phyloP scores from a whole-genome alignment of 92 coral and sea anemone species.

The Metridium senile region DNA sequence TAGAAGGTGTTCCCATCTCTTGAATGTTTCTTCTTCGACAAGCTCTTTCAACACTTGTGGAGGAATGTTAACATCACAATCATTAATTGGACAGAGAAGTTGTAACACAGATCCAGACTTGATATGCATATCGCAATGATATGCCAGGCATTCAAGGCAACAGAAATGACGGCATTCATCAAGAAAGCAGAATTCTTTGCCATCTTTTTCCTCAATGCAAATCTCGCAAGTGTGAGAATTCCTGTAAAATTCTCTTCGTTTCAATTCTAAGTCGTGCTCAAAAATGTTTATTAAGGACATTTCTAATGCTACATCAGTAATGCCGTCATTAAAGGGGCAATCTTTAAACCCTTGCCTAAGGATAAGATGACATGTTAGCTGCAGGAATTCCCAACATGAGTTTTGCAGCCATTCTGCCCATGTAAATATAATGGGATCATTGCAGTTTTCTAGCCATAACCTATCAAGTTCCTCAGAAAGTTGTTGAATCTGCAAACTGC shows the following conservation, averaged over 20 bases:
- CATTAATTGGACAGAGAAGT: conserved; percentile 74
- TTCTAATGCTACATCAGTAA: conserved; percentile 35
- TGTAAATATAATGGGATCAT: conserved; percentile 68
- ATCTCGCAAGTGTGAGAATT: conserved; percentile 76
- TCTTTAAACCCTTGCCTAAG: conserved; percentile 52
- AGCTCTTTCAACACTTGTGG: conserved; percentile 73
- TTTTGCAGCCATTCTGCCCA: conserved; percentile 96
- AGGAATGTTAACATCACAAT: conserved; percentile 69
- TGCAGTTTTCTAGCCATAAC: conserved; percentile 65
- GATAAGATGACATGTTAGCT: conserved; percentile 47
- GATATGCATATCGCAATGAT: conserved; percentile 81
- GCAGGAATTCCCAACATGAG: conserved; percentile 61
- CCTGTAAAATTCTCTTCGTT: conserved; percentile 61
- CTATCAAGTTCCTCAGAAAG: conserved; percentile 55
- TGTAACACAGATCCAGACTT: conserved; percentile 77
- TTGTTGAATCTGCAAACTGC: conserved; percentile 44
- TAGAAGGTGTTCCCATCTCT: conserved; percentile 85
- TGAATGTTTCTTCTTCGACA: conserved; percentile 62
- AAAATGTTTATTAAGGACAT: conserved; percentile 75
- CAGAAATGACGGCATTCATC: conserved; percentile 86
- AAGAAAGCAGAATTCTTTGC: conserved; percentile 69
- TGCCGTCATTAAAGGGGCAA: not conserved
- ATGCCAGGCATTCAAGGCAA: conserved; percentile 76
- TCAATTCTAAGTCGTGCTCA: conserved; percentile 76
- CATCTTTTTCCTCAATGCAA: conserved; percentile 86